Evolutionary conservation across 2,113 vertebrate genomes (phyloP), one percentile per base, ranked within the genome.

Genomic region (Platichthys stellatus): DNA sequence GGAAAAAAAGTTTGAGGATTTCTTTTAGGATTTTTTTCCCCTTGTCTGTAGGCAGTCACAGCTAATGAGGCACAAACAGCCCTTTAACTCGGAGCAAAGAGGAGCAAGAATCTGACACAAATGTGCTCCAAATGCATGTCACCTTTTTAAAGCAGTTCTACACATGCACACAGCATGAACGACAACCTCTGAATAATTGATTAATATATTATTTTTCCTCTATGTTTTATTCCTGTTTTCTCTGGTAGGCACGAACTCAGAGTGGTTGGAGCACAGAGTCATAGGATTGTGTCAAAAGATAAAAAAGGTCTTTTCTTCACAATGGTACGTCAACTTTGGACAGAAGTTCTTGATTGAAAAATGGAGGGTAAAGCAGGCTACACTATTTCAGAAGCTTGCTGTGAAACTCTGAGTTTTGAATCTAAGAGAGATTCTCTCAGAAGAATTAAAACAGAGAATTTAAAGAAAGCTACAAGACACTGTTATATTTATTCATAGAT

Each of bases 11-110:
- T 59, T 67, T 58, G 79, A 43, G 24, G 58, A 43, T 65, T 77
- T 18, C 17, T 69, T 76, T 60, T 21, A 61, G 72, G 28, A 18
- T 60, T n/a, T 15, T 15, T n/a, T 11, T 0, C 4, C 15, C 47
- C 4, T 56, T 68, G 63, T 79, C 78, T 81, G 83, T 38, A 76
- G 70, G 83, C 68, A 78, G 77, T 81, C 69, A 56, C 65, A 43
- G 67, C 70, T 83, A 84, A 87, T 73, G 78, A 87, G 74, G 69
- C 79, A 79, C 83, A 88, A 85, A 88, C 74, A 83, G 72, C 82
- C 65, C 57, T 70, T 76, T 71, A 87, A 56, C 69, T 20, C 49
- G 64, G 63, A 86, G 38, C 63, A 74, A 69, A 15, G 24, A 72
- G 63, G 69, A 81, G 78, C 20, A 54, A 26, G 28, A 64, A 54